A percentile compares a stretch with the other conserved stretches of the same genome.
Conservation (phyloP, 2,797 vertebrate species). For the Morus bassanus region DNA sequence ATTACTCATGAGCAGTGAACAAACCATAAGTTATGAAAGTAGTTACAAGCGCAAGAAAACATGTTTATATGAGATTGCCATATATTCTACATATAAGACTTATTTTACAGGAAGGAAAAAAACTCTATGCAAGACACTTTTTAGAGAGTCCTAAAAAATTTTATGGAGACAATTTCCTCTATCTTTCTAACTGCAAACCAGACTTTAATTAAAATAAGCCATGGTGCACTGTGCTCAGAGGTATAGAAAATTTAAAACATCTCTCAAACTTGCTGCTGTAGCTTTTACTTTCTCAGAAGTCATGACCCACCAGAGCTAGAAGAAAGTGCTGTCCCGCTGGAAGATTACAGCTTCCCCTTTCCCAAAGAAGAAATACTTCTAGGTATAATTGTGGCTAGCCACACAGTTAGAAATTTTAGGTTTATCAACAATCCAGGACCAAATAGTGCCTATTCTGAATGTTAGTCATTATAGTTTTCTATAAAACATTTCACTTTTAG, state of each 20-base stretch:
- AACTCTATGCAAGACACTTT: neutral
- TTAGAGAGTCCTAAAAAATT: constrained; percentile 31
- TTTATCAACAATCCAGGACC: neutral
- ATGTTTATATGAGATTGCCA: neutral
- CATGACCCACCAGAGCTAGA: neutral
- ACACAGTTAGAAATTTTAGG: neutral
- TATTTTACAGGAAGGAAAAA: constrained; percentile 21
- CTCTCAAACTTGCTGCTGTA: neutral
- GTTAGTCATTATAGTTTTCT: neutral
- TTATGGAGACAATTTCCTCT: constrained; percentile 32
- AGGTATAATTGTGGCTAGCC: neutral
- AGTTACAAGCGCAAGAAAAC: constrained; percentile 32
- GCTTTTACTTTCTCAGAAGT: neutral
- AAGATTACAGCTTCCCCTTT: neutral
- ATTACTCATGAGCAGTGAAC: constrained; percentile 14
- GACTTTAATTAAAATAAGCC: constrained; percentile 49
- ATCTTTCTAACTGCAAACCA: neutral
- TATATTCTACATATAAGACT: constrained; percentile 38
- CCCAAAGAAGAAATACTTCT: neutral
- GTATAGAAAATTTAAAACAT: neutral
- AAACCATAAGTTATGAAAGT: constrained; percentile 46
- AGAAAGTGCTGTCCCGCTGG: neutral
- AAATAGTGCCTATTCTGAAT: neutral
- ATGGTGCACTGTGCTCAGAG: neutral
- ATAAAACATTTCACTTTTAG: neutral